Conservation (phyloP, 2,888 invertebrate genomes). For the Tortricodes alternella region DNA sequence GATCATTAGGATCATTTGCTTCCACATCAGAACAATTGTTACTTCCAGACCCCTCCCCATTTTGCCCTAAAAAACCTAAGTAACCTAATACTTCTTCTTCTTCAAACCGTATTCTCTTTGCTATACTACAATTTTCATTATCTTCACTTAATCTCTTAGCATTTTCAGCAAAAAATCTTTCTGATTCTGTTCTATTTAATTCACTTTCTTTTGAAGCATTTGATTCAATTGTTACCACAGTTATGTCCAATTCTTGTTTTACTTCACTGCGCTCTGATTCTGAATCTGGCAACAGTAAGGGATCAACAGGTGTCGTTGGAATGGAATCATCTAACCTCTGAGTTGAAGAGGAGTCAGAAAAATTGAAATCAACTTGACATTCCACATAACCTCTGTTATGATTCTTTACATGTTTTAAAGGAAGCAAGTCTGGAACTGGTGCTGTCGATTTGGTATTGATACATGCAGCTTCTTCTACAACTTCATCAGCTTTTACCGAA, state of each 20-base stretch:
- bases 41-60: conserved; percentile 41
- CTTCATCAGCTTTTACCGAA: conserved; percentile 77
- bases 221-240: conserved; percentile 67
- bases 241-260: conserved; percentile 67
- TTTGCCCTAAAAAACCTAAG: conserved; percentile 49
- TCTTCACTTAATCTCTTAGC: conserved; percentile 68
- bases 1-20: conserved; percentile 57
- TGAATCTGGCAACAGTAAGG: conserved; percentile 67
- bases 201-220: conserved; percentile 61
- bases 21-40: conserved; percentile 62
- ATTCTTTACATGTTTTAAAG: conserved; percentile 65
- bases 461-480: conserved; percentile 51
- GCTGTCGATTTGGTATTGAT: conserved; percentile 58
- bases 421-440: conserved; percentile 74
- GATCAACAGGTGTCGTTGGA: conserved; percentile 74
- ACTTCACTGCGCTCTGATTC: conserved; percentile 64
- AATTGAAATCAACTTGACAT: conserved; percentile 71
- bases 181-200: conserved; percentile 59
- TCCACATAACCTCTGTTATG: conserved; percentile 70
- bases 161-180: conserved; percentile 54
- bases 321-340: conserved; percentile 69
- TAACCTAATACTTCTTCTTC: conserved; percentile 57
- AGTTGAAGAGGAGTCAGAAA: conserved; percentile 68
- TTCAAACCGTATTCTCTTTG: conserved; percentile 69
- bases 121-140: conserved; percentile 54